phyloP scores from a whole-genome alignment of 2,888 invertebrate species.

The Hirtodrosophila confusa region DNA sequence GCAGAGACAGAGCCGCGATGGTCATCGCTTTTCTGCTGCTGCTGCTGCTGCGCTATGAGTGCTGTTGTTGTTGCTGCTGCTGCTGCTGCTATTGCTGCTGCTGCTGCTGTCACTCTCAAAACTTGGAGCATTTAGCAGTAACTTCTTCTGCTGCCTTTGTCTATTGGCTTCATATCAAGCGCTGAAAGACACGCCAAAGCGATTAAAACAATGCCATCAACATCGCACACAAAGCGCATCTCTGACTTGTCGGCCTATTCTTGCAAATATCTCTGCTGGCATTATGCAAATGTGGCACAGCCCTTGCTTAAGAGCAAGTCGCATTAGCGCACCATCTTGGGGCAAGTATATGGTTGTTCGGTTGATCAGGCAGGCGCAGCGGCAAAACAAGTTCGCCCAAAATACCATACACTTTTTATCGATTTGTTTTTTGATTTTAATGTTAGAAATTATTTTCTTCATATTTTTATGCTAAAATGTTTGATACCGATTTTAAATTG shows the following conservation, averaged over 20 bases:
- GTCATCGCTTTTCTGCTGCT: conserved; percentile 31
- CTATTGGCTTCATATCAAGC: conserved; percentile 61
- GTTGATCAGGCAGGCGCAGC: conserved; percentile 28
- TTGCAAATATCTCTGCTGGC: conserved; percentile 59
- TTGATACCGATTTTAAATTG: conserved; percentile 32
- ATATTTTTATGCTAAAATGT: conserved; percentile 44
- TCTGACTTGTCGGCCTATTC: conserved; percentile 60
- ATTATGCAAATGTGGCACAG: conserved; percentile 64
- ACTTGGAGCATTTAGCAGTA: conserved; percentile 54
- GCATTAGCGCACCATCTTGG: conserved; percentile 27
- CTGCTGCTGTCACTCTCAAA: conserved; percentile 31
- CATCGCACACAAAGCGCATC: conserved; percentile 58
- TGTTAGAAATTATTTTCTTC: conserved; percentile 56
- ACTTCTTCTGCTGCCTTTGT: conserved; percentile 76
- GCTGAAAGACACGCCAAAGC: conserved; percentile 50
- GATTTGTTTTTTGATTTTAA: conserved; percentile 38
- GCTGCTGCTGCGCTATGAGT: conserved; percentile 22
- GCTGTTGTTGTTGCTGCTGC: conserved; percentile 22
- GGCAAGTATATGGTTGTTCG: conserved; percentile 2
- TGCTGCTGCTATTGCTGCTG: conserved; percentile 15
- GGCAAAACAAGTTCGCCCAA: conserved; percentile 29
- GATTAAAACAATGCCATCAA: conserved; percentile 70
- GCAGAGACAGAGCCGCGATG: conserved; percentile 58
- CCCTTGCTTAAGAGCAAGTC: conserved; percentile 45
- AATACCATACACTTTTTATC: conserved; percentile 10